These are phyloP conservation scores for Hecatera dysodea DNA, from an alignment of 2,888 invertebrate genomes.

Conservation along the genomic window DNA sequence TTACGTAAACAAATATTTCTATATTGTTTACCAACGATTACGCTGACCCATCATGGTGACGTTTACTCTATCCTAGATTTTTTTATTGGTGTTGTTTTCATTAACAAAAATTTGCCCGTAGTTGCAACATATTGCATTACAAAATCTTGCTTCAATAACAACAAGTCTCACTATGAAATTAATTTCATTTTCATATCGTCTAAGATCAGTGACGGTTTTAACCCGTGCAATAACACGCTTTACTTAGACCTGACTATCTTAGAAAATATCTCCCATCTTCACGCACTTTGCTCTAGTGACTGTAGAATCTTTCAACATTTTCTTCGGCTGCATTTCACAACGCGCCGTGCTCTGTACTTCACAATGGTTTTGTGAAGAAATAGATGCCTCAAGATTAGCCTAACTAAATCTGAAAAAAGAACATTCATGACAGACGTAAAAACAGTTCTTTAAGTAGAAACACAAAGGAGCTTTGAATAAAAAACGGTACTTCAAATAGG, in stretches of 20 bases:
- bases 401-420: slow-evolving; percentile 25
- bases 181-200: slow-evolving; percentile 9
- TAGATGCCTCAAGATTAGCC: slow-evolving; percentile 53
- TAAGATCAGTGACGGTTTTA: slow-evolving; percentile 10
- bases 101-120: not conserved
- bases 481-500: slow-evolving; percentile 1
- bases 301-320: slow-evolving; percentile 63
- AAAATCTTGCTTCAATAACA: not conserved
- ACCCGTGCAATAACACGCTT: slow-evolving; percentile 29
- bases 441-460: not conserved
- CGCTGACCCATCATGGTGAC: not conserved
- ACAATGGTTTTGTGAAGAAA: slow-evolving; percentile 65
- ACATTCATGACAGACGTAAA: not conserved
- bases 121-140: slow-evolving; percentile 7
- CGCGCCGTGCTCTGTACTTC: slow-evolving; percentile 17
- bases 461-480: not conserved
- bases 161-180: not conserved
- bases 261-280: slow-evolving; percentile 53
- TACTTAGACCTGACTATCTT: slow-evolving; percentile 35
- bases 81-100: not conserved
- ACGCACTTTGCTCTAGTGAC: slow-evolving; percentile 54
- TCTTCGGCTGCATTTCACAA: slow-evolving; percentile 60
- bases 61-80: slow-evolving; percentile 1
- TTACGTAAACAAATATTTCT: not conserved
- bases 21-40: slow-evolving; percentile 28